These are phyloP conservation scores for Leucosticte australis DNA, from an alignment of 2,113 vertebrate genomes.

Conservation along the genomic window DNA sequence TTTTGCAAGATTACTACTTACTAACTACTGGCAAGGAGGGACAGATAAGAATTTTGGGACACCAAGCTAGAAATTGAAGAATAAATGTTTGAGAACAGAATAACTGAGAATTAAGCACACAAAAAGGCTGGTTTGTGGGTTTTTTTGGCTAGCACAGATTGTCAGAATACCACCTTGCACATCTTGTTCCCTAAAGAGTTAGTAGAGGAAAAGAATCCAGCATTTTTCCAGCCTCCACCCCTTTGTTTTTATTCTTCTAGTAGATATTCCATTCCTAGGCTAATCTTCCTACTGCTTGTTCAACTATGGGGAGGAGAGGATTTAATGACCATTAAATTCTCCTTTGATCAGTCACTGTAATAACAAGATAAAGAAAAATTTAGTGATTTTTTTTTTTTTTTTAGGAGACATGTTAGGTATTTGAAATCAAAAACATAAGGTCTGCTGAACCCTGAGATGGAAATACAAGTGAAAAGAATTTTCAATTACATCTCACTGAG, in stretches of 20 bases:
- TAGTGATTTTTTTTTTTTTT: background rate
- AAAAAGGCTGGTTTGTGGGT: background rate
- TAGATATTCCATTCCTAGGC: background rate
- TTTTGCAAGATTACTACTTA: background rate
- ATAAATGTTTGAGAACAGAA: background rate
- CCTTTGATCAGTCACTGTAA: background rate
- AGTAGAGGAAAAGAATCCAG: background rate
- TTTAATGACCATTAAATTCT: background rate
- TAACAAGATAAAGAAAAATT: background rate
- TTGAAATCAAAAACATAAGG: background rate
- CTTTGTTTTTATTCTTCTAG: background rate
- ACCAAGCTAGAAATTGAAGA: background rate
- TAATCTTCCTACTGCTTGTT: background rate
- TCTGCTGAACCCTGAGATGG: background rate
- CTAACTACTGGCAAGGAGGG: background rate
- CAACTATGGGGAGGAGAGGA: background rate
- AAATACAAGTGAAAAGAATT: background rate
- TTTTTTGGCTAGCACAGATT: background rate
- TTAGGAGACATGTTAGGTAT: background rate
- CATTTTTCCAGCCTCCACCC: background rate
- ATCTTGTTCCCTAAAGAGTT: background rate
- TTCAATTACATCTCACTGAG: background rate
- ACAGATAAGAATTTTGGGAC: background rate
- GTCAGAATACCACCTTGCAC: background rate
- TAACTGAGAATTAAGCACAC: background rate